Conservation (phyloP, 1,140 invertebrate genomes). For the Globodera rostochiensis region DNA sequence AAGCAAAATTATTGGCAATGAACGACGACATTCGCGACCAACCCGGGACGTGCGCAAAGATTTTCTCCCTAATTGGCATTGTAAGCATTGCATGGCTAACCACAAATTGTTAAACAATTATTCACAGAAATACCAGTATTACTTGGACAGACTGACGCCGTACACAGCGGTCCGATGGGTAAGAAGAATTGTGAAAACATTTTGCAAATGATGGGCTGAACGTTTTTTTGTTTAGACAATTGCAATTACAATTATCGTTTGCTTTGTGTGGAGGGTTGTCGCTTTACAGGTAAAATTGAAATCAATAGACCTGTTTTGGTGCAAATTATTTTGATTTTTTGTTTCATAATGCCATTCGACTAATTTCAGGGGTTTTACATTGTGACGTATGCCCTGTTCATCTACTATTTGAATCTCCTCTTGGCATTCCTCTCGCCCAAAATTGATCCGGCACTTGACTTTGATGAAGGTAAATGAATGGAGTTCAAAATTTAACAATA, state of each 20-base stretch:
- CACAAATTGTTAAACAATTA: constrained; percentile 1
- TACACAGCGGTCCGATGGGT: constrained; percentile 62
- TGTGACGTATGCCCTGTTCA: constrained; percentile 94
- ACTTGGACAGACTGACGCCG: constrained; percentile 63
- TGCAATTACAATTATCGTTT: constrained; percentile 38
- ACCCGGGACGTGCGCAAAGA: constrained; percentile 30
- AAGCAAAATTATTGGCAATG: neutral
- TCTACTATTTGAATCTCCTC: constrained; percentile 98
- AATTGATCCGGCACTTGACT: constrained; percentile 79
- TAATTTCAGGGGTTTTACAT: constrained; percentile 90
- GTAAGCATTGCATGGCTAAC: constrained; percentile 35
- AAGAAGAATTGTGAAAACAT: neutral
- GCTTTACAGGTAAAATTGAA: constrained; percentile 32
- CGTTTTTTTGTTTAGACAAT: constrained; percentile 18
- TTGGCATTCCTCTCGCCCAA: constrained; percentile 99
- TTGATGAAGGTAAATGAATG: constrained; percentile 48
- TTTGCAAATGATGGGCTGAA: neutral
- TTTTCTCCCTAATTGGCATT: constrained; percentile 35
- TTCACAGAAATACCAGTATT: constrained; percentile 64
- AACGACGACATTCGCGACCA: constrained; percentile 33
- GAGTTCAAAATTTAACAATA: neutral
- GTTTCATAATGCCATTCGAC: neutral
- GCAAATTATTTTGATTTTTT: constrained; percentile 2
- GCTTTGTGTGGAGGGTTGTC: constrained; percentile 47
- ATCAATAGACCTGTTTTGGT: no score